Conservation (phyloP, 2,113 vertebrate species). For the Ardeotis arabs region DNA sequence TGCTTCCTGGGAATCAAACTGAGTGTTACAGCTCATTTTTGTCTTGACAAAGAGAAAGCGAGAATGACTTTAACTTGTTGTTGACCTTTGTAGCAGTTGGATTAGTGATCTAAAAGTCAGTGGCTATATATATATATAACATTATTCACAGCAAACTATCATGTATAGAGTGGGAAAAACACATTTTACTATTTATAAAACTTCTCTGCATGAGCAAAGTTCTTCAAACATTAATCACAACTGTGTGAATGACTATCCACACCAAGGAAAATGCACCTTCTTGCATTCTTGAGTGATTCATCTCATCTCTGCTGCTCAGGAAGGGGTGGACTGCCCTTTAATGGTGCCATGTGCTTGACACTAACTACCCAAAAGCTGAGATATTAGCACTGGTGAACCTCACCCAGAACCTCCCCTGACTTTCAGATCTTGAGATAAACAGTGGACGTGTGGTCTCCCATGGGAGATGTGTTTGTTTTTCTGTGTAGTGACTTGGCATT, state of each 20-base stretch:
- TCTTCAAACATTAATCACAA: slow-evolving; percentile 57
- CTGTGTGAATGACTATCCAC: slow-evolving; percentile 8
- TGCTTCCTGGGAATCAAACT: neutral
- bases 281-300: neutral
- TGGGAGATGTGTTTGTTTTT: neutral
- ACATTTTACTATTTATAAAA: slow-evolving; percentile 63
- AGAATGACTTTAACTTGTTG: slow-evolving; percentile 39
- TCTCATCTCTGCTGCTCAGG: neutral
- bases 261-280: neutral
- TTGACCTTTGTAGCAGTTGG: slow-evolving; percentile 39
- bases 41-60: slow-evolving; percentile 21
- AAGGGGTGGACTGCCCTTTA: neutral
- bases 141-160: slow-evolving; percentile 46
- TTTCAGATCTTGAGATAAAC: neutral
- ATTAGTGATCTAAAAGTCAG: slow-evolving; percentile 57
- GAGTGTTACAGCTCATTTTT: slow-evolving; percentile 27
- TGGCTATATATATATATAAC: slow-evolving; percentile 49
- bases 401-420: neutral
- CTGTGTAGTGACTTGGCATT: neutral
- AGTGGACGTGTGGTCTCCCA: neutral
- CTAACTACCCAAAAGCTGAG: neutral
- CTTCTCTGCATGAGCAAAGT: slow-evolving; percentile 19
- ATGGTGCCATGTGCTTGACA: neutral
- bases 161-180: slow-evolving; percentile 33
- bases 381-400: neutral